These are phyloP conservation scores for Iguana delicatissima DNA, from an alignment of 2,797 vertebrate species.

Conservation along the genomic window DNA sequence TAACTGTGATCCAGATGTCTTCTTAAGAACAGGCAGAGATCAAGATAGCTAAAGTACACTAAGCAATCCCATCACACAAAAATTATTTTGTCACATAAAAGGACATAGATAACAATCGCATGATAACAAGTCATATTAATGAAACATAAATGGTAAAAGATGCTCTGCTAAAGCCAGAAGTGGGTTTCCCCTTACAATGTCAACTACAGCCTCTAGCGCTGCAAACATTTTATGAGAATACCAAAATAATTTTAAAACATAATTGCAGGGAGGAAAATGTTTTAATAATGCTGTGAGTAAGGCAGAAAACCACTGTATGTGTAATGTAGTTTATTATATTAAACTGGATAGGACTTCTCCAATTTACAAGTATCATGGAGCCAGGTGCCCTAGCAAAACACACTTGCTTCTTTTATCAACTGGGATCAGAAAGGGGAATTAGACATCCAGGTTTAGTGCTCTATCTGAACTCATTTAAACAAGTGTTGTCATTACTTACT, in stretches of 20 bases:
- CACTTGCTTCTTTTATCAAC: too few species aligned
- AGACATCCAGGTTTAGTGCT: background rate
- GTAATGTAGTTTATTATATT: background rate
- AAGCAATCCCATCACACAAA: background rate
- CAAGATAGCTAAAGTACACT: background rate
- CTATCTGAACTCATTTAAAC: background rate
- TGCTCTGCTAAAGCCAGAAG: background rate
- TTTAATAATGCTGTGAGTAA: too few species aligned
- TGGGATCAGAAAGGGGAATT: background rate
- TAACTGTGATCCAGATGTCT: too few species aligned
- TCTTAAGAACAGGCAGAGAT: background rate
- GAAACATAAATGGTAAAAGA: background rate
- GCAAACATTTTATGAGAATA: background rate
- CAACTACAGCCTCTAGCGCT: background rate
- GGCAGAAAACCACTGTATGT: background rate
- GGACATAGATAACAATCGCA: background rate
- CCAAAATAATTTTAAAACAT: background rate
- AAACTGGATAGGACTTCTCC: background rate
- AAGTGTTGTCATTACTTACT: too few species aligned
- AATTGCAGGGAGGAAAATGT: too few species aligned
- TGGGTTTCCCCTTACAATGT: background rate
- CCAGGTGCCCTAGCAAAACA: background rate
- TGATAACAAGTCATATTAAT: background rate
- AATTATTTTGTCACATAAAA: background rate
- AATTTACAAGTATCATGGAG: background rate